Base-by-base conservation (phyloP, 2,797 vertebrate genomes). In the Leptatherina wallacei region DNA sequence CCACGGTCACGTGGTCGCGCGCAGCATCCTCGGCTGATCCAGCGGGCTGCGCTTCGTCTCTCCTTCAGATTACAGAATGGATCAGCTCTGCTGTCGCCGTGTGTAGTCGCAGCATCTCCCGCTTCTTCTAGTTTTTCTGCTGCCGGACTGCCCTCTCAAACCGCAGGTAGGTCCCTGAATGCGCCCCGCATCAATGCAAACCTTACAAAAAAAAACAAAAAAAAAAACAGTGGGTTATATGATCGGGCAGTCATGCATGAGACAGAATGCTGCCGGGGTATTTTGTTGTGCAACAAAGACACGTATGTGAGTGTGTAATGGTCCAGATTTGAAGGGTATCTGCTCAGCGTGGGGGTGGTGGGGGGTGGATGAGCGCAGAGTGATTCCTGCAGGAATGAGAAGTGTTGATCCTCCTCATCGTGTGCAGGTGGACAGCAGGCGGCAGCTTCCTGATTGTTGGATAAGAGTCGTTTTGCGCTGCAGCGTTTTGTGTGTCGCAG, bases 141-240 rank as follows among this genome's bases (percentile, higher is more conserved):
- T 71, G 73, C 84, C 59, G 78, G 76, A 85, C 85, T n/a, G 80
- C 80, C 79, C 88, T 82, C 71, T 20, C 60, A 85, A 86, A 88
- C 44, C 90, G 75, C 93, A 94, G 94, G 94, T 95, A 91, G 77
- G 91, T 51, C 32, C 47, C n/a, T 18, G 14, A 56, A n/a, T 10
- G 9, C 27, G 18, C 2, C 0, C 24, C n/a, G n/a, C 11, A n/a
- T 8, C 13, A 7, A 13, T 4, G 24, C 14, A 27, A 58, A 58
- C 14, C 42, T 0, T 20, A 35, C 61, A 71, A 69, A 58, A 61
- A 18, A 11, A 16, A 16, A 40, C n/a, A 1, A 16, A 16, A 40
- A 3, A 40, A 40, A 3, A 14, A 4, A 1, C 36, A n/a, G n/a
- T 20, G 51, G 56, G 11, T 54, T 61, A 16, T 76, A 40, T 14